Percentiles rank a stretch among this genome's conserved stretches.
Evolutionary conservation across 2,113 vertebrate genomes (phyloP).

Genomic region (Catharus bicknelli): DNA sequence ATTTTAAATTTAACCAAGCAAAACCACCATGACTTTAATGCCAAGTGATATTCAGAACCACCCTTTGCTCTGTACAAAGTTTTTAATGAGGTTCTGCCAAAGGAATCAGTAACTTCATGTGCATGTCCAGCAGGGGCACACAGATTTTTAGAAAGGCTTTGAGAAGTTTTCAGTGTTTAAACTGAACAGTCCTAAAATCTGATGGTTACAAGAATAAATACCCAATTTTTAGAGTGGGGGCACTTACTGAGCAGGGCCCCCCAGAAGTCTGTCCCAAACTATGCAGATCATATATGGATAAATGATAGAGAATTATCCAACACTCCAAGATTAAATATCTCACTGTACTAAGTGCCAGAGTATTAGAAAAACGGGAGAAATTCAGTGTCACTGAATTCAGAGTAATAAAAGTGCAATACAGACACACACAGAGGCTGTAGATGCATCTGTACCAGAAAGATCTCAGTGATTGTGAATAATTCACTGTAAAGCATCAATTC

Average conservation of each 20-base stretch:
- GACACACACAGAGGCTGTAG: not conserved
- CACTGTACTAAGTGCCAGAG: not conserved
- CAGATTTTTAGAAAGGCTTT: not conserved
- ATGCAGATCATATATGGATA: not conserved
- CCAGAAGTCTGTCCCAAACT: not conserved
- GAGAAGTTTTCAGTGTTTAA: not conserved
- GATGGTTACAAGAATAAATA: not conserved
- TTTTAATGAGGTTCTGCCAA: not conserved
- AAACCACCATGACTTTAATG: not conserved
- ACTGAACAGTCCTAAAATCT: not conserved
- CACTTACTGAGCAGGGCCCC: not conserved
- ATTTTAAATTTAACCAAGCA: not conserved
- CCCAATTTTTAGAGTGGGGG: not conserved
- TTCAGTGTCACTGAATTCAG: not conserved
- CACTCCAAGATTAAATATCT: not conserved
- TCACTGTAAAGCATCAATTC: conserved; percentile 2
- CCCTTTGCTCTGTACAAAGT: not conserved
- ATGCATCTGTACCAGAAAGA: not conserved
- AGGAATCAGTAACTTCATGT: fast-evolving
- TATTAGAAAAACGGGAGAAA: not conserved
- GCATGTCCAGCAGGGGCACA: not conserved
- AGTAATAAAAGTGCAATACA: not conserved
- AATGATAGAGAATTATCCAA: not conserved
- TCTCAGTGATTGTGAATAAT: not conserved
- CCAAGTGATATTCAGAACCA: not conserved